Base-by-base conservation (phyloP, 2,113 vertebrate species). In the Ursus arctos region DNA sequence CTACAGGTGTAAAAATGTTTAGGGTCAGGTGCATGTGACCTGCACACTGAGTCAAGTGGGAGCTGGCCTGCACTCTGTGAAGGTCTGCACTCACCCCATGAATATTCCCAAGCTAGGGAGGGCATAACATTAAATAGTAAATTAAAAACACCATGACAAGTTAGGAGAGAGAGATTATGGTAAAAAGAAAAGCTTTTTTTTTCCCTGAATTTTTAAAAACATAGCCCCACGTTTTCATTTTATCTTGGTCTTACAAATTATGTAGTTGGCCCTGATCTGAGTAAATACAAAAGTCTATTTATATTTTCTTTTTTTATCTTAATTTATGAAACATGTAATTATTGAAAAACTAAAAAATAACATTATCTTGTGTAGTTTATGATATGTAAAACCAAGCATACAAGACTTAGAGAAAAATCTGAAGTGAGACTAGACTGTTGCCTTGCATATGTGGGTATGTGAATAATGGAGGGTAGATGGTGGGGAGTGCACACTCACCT, bases 1-100 rank as follows among this genome's bases (percentile, higher is more conserved):
- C 0, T 67, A 6, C 4, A 15, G 15, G 2, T 33, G 8, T 2
- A 19, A 67, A 10, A 5, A 4, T 6, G 36, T 11, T 47, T 2
- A 74, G 18, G 2, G 10, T 26, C 28, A 77, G n/a, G 18, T 43
- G 18, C 1, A 31, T 36, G 10, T 57, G 28, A 2, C 18, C 10
- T n/a, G 5, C 1, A 14, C 7, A 21, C 15, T 88, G 26, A 94
- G 11, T 51, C 28, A 36, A 14, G 4, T 28, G 4, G 5, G 12
- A 10, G 2, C 4, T 33, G 18, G 40, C 2, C 51, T 18, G 16
- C 55, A 4, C 28, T 65, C 63, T 65, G 28, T 47, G n/a, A 79
- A 16, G 4, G 10, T 47, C 11, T 72, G 16, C 26, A 65, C 12
- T 85, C 51, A 69, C 16, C 9, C 31, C 7, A 1, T 63, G 47